These are phyloP conservation scores for Pachycephus smyrnensis DNA, from an alignment of 2,888 invertebrate genomes.

Conservation along the genomic window DNA sequence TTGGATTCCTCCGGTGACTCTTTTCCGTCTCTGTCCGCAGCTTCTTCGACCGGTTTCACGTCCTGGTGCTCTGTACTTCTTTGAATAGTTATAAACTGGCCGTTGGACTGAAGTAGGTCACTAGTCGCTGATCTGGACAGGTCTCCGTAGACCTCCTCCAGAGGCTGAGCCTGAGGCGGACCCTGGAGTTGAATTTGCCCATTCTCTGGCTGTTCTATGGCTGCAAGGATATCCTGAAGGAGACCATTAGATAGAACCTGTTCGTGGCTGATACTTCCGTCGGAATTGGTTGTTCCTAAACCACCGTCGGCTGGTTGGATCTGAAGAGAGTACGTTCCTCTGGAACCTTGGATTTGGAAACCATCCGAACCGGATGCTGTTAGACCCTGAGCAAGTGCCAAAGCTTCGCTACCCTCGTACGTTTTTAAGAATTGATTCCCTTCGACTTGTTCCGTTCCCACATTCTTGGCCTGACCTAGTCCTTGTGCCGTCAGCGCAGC, in stretches of 20 bases:
- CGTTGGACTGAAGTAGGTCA: slow-evolving; percentile 11
- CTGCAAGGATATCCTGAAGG: slow-evolving; percentile 83
- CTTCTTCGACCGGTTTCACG: slow-evolving; percentile 8
- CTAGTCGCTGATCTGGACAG: slow-evolving; percentile 31
- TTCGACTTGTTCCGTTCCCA: slow-evolving; percentile 43
- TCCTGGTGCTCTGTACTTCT: background rate
- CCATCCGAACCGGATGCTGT: slow-evolving; percentile 49
- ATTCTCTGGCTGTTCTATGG: slow-evolving; percentile 78
- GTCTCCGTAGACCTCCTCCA: slow-evolving; percentile 45
- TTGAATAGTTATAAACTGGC: slow-evolving; percentile 17
- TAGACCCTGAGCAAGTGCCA: slow-evolving; percentile 53
- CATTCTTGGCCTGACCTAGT: slow-evolving; percentile 44
- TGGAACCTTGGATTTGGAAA: slow-evolving; percentile 68
- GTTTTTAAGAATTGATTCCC: slow-evolving; percentile 46
- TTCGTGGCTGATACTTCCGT: slow-evolving; percentile 75
- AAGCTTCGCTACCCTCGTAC: slow-evolving; percentile 52
- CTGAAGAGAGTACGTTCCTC: slow-evolving; percentile 79
- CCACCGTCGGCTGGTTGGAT: slow-evolving; percentile 78
- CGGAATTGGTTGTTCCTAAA: slow-evolving; percentile 67
- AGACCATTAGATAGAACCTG: slow-evolving; percentile 84
- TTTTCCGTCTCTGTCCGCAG: slow-evolving; percentile 20
- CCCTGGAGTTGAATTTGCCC: slow-evolving; percentile 51
- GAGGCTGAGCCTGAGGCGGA: slow-evolving; percentile 42
- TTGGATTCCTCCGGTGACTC: slow-evolving; percentile 20
- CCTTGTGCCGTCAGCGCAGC: slow-evolving; percentile 51